Conservation (phyloP, 2,113 vertebrate species). For the Neotoma lepida region DNA sequence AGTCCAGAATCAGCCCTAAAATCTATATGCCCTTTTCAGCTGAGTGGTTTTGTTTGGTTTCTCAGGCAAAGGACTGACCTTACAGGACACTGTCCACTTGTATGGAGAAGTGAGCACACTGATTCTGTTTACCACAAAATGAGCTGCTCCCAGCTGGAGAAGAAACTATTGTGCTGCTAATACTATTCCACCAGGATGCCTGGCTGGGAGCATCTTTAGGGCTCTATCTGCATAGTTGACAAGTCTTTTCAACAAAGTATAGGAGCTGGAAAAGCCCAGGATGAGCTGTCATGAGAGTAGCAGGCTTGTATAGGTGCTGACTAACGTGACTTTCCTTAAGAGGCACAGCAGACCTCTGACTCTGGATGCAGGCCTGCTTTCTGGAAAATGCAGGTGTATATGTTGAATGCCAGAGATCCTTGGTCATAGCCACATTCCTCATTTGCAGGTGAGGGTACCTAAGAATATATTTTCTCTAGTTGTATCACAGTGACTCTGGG, state of each 20-base stretch:
- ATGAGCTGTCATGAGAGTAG: slow-evolving; percentile 55
- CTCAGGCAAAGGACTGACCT: background rate
- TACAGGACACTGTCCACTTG: background rate
- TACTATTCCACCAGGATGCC: background rate
- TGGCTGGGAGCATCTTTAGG: slow-evolving; percentile 13
- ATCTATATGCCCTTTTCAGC: background rate
- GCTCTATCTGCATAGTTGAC: background rate
- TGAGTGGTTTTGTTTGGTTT: slow-evolving; percentile 25
- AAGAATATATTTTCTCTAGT: slow-evolving; percentile 34
- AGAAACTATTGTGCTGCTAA: slow-evolving; percentile 13
- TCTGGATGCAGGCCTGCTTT: background rate
- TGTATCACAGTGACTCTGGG: background rate
- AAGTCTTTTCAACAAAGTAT: slow-evolving; percentile 25
- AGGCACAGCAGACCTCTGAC: background rate
- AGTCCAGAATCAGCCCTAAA: background rate
- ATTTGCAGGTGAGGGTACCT: background rate
- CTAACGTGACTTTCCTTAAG: background rate
- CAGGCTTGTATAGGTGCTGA: slow-evolving; percentile 41
- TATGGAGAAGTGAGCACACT: background rate
- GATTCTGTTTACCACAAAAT: background rate
- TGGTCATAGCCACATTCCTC: background rate
- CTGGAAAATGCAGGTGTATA: slow-evolving; percentile 32
- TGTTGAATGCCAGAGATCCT: slow-evolving; percentile 12
- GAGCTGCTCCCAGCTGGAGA: background rate
- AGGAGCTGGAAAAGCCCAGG: slow-evolving; percentile 22